phyloP scores from a whole-genome alignment of 37 sponge, comb jelly and placozoan genomes.

The Beroe ovata region DNA sequence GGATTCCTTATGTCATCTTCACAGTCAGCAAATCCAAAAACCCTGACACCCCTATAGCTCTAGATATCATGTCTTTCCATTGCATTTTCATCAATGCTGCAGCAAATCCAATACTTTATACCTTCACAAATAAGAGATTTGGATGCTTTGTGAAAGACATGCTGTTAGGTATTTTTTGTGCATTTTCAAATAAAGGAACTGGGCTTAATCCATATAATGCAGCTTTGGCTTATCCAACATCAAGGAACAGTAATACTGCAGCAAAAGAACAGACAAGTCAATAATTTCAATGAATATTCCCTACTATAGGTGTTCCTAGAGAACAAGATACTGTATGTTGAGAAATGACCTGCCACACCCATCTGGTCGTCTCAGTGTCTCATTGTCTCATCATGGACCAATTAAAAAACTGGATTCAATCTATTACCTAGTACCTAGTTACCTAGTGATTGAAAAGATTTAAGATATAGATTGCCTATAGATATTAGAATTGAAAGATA shows the following conservation, averaged over 20 bases:
- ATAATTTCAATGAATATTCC: no score
- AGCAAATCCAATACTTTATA: not conserved
- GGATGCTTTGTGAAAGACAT: not conserved
- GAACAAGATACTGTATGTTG: no score
- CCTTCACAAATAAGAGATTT: constrained; percentile 15
- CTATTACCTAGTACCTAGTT: no score
- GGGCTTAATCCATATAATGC: not conserved
- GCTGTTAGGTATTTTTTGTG: not conserved
- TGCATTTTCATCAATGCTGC: not conserved
- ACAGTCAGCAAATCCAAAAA: not conserved
- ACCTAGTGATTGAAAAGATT: no score
- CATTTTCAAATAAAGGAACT: not conserved
- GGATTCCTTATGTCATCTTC: constrained; percentile 1
- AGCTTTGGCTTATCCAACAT: not conserved
- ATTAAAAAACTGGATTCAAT: no score
- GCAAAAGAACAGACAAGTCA: not conserved
- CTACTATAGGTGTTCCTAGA: no score
- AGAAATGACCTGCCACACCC: no score
- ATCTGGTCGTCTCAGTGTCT: no score
- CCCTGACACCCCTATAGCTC: not conserved
- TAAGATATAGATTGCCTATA: no score
- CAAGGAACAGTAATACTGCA: not conserved
- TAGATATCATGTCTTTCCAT: not conserved
- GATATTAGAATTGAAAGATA: no score
- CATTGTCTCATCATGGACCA: no score